A percentile compares a stretch with the other conserved stretches of the same genome.
Evolutionary conservation across 2,113 vertebrate genomes (phyloP).

Genomic region (Syngnathus floridae): DNA sequence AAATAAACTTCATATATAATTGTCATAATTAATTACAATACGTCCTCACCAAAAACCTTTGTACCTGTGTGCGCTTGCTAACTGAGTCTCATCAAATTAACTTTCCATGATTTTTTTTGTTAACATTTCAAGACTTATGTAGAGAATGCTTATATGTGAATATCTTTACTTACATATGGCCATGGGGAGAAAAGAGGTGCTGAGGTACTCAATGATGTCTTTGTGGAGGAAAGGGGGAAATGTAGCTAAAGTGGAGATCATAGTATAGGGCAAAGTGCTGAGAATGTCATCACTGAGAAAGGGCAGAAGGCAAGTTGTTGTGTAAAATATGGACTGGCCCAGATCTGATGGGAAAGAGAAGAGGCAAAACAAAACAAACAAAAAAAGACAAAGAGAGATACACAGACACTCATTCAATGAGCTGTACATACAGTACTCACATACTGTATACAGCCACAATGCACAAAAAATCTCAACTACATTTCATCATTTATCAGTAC

Average conservation of each 20-base stretch:
- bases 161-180: conserved; percentile 89
- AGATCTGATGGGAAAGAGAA: conserved; percentile 80
- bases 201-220: conserved; percentile 99
- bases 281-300: conserved; percentile 99
- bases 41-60: not conserved
- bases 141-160: not conserved
- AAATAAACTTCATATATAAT: too few species aligned
- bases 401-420: conserved; percentile 65
- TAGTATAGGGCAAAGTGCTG: conserved; percentile 98
- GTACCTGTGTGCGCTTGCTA: too few species aligned
- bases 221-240: conserved; percentile 99
- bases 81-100: too few species aligned
- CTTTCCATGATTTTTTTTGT: too few species aligned
- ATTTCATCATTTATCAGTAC: conserved; percentile 21
- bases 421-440: conserved; percentile 51
- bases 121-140: too few species aligned
- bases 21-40: not conserved
- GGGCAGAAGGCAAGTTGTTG: conserved; percentile 95
- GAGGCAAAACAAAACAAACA: conserved; percentile 25
- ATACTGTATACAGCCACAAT: conserved; percentile 56
- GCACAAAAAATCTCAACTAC: conserved; percentile 25
- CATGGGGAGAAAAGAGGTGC: conserved; percentile 98
- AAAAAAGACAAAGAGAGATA: conserved; percentile 66
- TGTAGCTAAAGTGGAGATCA: conserved; percentile 98
- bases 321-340: conserved; percentile 99